Evolutionary conservation across 2,113 vertebrate genomes (phyloP), one percentile per base, ranked within the genome.

Genomic region (Corythaeola cristata): DNA sequence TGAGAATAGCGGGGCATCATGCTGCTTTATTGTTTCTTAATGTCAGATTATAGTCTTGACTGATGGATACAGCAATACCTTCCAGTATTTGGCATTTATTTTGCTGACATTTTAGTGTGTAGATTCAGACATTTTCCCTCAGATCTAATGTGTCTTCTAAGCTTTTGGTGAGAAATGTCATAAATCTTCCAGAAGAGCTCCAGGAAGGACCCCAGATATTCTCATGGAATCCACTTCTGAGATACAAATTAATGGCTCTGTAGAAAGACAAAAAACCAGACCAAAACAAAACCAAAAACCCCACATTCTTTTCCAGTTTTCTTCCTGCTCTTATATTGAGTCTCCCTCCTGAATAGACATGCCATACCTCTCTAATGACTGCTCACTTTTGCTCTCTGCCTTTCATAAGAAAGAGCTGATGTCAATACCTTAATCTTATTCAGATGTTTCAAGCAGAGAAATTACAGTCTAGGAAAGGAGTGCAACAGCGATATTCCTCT

Each of bases 11-110:
- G 20, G 60, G 52, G 3, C 24, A 62, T 76, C 79, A 47, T 26
- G 15, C 30, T 78, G 64, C 8, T 14, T 90, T 85, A 90, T 78
- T 92, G 60, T 93, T 94, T 86, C 79, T 74, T 93, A 59, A 86
- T 77, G 72, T 90, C 47, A 81, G 68, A 84, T 92, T 80, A 84
- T 12, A 88, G 12, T 15, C 79, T 93, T 85, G 79, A 85, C 55
- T 93, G 78, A 95, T 73, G 52, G 60, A 69, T 88, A 28, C 33
- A 85, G 41, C 35, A 73, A 77, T 90, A 86, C 47, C 27, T 93
- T 90, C 59, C 39, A 80, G 55, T 74, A 74, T 80, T 66, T 94
- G 37, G 32, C 37, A 63, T 76, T 82, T 88, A 76, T 89, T 96
- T 94, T 95, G 47, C 14, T 80, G 63, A 74, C 9, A 59, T 91